A percentile compares a stretch with the other conserved stretches of the same genome.
Conservation (phyloP, 2,797 vertebrate genomes). For the Pseudochirops cupreus region DNA sequence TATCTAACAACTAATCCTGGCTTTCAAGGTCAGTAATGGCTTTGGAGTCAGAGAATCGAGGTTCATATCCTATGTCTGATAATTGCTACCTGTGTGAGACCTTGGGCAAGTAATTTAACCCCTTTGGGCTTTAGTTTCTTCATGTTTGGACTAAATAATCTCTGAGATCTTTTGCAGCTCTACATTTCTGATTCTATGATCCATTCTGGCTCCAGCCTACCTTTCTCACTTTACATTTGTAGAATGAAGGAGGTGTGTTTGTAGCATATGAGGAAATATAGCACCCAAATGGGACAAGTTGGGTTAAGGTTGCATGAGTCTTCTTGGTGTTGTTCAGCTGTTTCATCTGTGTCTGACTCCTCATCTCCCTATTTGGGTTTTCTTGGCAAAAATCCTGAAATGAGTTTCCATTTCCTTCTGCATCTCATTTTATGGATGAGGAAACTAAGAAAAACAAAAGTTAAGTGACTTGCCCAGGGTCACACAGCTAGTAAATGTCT, state of each 20-base stretch:
- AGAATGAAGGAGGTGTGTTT: not conserved
- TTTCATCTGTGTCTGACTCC: not conserved
- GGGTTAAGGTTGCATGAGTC: not conserved
- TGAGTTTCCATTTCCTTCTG: not conserved
- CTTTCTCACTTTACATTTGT: not conserved
- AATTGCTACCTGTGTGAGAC: not conserved
- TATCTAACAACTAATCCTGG: not conserved
- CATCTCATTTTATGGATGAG: not conserved
- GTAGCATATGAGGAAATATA: not conserved
- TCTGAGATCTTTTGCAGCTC: not conserved
- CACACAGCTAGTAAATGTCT: not conserved
- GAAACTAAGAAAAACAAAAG: too few relatives aligned
- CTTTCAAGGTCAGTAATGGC: not conserved
- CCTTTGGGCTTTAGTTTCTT: not conserved
- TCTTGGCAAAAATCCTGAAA: not conserved
- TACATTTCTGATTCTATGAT: not conserved
- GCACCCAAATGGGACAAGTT: not conserved
- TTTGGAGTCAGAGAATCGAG: not conserved
- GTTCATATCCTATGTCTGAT: not conserved
- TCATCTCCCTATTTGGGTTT: not conserved
- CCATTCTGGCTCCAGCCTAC: not conserved
- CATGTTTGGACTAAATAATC: not conserved
- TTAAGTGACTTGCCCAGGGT: not conserved
- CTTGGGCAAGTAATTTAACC: not conserved
- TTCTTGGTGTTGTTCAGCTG: not conserved